Evolutionary conservation across 1,140 invertebrate species (phyloP).

Genomic region (Rhopalosiphum maidis): DNA sequence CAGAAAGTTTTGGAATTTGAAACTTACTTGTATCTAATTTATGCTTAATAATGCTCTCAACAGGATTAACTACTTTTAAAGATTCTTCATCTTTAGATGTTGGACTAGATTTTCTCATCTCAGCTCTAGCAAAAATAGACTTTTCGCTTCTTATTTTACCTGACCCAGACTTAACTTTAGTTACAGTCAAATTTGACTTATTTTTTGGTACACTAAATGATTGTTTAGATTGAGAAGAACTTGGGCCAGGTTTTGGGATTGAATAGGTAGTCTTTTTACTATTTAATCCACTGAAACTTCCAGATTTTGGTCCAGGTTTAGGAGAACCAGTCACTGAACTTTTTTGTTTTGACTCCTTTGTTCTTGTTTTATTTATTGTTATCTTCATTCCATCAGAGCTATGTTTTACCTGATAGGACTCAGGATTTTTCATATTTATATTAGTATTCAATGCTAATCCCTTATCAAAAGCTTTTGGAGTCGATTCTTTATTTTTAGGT

Average conservation of each 20-base stretch:
- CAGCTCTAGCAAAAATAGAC: constrained; percentile 46
- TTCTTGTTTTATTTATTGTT: constrained; percentile 83
- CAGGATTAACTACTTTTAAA: constrained; percentile 61
- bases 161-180: constrained; percentile 61
- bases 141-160: constrained; percentile 43
- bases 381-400: constrained; percentile 87
- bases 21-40: constrained; percentile 83
- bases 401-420: constrained; percentile 85
- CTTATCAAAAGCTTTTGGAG: constrained; percentile 43
- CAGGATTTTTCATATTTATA: constrained; percentile 68
- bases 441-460: constrained; percentile 21
- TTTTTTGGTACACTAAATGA: constrained; percentile 40
- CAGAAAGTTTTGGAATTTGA: constrained; percentile 83
- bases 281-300: constrained; percentile 79
- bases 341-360: constrained; percentile 68
- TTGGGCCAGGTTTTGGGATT: constrained; percentile 25
- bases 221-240: constrained; percentile 49
- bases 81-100: constrained; percentile 69
- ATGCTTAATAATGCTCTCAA: constrained; percentile 61
- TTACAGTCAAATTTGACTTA: constrained; percentile 47
- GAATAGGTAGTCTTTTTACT: constrained; percentile 74
- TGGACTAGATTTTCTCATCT: constrained; percentile 59
- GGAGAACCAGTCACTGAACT: constrained; percentile 61
- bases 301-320: constrained; percentile 76
- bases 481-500: constrained; percentile 36